Conservation (phyloP, 2,888 invertebrate species). For the Charanyca ferruginea region DNA sequence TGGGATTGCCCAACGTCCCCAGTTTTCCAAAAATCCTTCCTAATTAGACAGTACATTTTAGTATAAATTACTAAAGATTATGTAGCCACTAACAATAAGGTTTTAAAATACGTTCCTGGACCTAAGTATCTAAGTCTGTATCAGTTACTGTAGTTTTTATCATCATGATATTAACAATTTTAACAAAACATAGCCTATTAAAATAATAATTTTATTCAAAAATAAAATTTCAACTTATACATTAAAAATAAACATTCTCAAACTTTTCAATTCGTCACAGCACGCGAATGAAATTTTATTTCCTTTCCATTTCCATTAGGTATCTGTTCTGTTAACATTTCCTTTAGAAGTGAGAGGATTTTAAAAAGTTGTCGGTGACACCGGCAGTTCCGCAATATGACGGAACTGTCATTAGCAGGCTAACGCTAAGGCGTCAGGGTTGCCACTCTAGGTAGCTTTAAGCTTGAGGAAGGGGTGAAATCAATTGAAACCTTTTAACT, state of each 20-base stretch:
- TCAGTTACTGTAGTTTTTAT: not conserved
- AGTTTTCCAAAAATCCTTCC: no score
- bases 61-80: no score
- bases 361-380: constrained; percentile 61
- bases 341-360: constrained; percentile 55
- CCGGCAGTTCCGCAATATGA: constrained; percentile 63
- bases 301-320: no score
- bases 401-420: constrained; percentile 65
- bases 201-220: not conserved
- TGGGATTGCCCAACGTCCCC: no score
- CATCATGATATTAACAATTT: not conserved
- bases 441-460: constrained; percentile 22
- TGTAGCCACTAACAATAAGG: not conserved
- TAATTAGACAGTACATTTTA: no score
- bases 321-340: no score
- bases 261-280: constrained; percentile 42
- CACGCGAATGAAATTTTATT: constrained; percentile 58
- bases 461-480: not conserved
- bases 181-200: not conserved
- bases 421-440: constrained; percentile 45
- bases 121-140: not conserved
- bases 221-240: constrained; percentile 20
- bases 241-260: constrained; percentile 32
- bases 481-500: not conserved
- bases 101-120: not conserved